Base-by-base conservation (phyloP, 2,797 vertebrate species). In the Spinus olivaceus region DNA sequence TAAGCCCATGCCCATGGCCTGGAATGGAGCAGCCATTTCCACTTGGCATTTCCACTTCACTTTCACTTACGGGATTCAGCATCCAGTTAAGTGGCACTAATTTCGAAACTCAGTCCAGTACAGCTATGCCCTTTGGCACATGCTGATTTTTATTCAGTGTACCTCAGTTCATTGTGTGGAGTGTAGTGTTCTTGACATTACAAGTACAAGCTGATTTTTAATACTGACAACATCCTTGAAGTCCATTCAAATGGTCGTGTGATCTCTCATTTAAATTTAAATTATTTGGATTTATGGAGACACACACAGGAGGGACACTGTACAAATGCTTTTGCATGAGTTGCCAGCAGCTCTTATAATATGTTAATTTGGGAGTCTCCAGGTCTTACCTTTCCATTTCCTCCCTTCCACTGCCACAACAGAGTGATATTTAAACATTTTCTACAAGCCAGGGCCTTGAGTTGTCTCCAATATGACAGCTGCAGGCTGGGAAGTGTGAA, bases 361-460 rank as follows among this genome's bases (percentile, higher is more conserved):
- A 44, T 5, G 10, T 51, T 64, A 64, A 77, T 77, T 49, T 69
- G 39, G 25, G 32, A 82, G 27, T 64, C 37, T 89, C n/a, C 25
- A 41, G 82, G 53, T 77, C 88, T 61, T 51, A 82, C 76, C 32
- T 76, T 77, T 59, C 83, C 82, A 9, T 74, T 94, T 93, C 74
- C 71, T 50, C 60, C 74, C 54, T 64, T 88, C 16, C 90, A 98
- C 98, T 97, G 97, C 92, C 98, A 98, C 61, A 99, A 98, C 69
- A 97, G 98, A 96, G 98, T 98, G 97, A 98, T 99, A 97, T 98
- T 99, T 94, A 99, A 99, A 97, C 98, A 99, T 96, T 98, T 99
- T 90, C 98, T 99, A 8, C 98, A 99, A 97, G 98, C 97, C 7
- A 97, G 97, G 0, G 98, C 98, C 15, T 97, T 99, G 90, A 99